Evolutionary conservation across 2,113 vertebrate genomes (phyloP).

Genomic region (Crotalus helleri): DNA sequence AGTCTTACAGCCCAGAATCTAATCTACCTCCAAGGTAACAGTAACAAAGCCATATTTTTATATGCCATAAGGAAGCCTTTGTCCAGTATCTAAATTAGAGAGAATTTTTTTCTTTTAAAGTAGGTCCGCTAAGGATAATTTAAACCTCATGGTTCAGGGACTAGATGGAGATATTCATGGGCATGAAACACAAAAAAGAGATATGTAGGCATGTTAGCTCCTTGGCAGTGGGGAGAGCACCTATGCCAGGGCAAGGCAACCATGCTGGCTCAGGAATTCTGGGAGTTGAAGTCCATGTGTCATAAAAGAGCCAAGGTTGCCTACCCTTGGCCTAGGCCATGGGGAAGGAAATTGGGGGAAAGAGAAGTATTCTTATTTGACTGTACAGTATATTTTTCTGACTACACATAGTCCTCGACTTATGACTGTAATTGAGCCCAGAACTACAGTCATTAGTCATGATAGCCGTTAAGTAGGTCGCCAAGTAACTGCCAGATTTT

Average conservation of each 20-base stretch:
- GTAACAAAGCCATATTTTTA: background rate
- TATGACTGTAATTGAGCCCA: background rate
- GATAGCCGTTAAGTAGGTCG: background rate
- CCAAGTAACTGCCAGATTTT: background rate
- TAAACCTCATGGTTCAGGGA: background rate
- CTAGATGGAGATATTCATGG: background rate
- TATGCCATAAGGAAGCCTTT: background rate
- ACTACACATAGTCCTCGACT: background rate
- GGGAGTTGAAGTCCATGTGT: too few relatives aligned
- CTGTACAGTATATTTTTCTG: background rate
- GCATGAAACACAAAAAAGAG: background rate
- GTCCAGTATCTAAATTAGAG: background rate
- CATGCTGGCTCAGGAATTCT: too few relatives aligned
- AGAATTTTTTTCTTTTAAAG: background rate
- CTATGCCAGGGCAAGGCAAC: background rate
- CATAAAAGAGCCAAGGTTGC: too few relatives aligned
- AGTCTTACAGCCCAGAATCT: background rate
- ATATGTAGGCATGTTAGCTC: background rate
- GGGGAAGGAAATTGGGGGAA: background rate
- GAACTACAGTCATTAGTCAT: background rate
- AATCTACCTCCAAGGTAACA: background rate
- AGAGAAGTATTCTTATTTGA: background rate
- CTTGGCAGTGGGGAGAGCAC: background rate
- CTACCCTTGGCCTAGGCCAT: background rate
- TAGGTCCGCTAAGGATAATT: background rate